Base-by-base conservation (phyloP, 2,888 invertebrate species). In the Dicyrtomina minuta region DNA sequence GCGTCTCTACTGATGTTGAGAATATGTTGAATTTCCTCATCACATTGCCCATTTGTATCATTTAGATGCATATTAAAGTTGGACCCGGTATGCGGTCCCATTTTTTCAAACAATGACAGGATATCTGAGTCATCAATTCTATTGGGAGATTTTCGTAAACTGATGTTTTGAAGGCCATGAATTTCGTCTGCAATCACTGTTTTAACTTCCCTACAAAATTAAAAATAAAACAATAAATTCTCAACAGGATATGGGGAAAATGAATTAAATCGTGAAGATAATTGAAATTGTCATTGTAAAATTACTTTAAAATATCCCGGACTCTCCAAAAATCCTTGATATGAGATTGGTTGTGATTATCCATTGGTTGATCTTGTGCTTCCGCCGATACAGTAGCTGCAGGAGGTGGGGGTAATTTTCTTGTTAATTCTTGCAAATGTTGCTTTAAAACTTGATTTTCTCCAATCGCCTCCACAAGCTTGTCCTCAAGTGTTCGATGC, bases 131-230 rank as follows among this genome's bases (percentile, higher is more conserved):
- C 22, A 20, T 69, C 61, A 22, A 70, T 53, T 20, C 65, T 66
- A n/a, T 59, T 66, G 2, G 62, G 69, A 17, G 51, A 49, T 41
- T 53, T 55, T 4, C 55, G 49, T n/a, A 61, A 46, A 15, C 20
- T 17, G 26, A 58, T 39, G 1, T 62, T 49, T 12, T 49, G 65
- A 12, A 73, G 39, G 15, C 70, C 75, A 53, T 75, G 49, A 59
- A 75, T 74, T 68, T 75, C 75, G 20, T 71, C 60, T 22, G 66
- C 72, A 65, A 75, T 74, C 5, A 69, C 70, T n/a, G 61, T 66
- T 43, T 71, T 73, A 0, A 74, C 75, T 49, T 75, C 73, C 41
- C 75, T 75, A 43, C 17, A 49, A 43, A 39, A 64, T n/a, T 49
- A 22, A 12, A 53, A 6, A 1, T 5, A 20, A 53, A 53, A 22